Conservation (phyloP, 2,888 invertebrate genomes). For the Melikaiella ostensackeni region DNA sequence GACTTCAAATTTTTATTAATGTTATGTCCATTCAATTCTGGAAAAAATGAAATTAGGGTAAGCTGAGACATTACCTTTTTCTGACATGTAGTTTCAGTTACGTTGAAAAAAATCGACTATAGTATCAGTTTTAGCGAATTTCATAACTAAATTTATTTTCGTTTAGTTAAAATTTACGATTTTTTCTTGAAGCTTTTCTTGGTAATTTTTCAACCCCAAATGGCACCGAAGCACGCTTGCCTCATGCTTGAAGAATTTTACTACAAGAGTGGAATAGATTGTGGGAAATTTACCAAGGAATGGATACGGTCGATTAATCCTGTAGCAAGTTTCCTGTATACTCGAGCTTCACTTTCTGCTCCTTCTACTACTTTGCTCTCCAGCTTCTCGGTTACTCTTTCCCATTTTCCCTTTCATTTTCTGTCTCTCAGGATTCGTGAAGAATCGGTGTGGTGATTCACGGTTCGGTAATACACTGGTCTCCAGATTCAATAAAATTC, state of each 20-base stretch:
- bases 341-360: constrained; percentile 52
- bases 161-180: background rate
- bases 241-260: constrained; percentile 48
- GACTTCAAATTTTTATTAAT: too few species aligned
- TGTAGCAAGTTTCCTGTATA: constrained; percentile 52
- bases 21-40: too few species aligned
- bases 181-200: constrained; percentile 27
- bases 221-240: constrained; percentile 41
- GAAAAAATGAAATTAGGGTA: too few species aligned
- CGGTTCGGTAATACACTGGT: too few species aligned
- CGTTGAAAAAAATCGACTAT: too few species aligned
- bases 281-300: constrained; percentile 53
- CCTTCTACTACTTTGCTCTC: constrained; percentile 20
- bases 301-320: constrained; percentile 59
- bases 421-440: background rate
- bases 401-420: constrained; percentile 15
- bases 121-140: background rate
- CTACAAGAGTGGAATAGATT: constrained; percentile 46
- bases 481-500: background rate
- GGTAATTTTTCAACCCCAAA: constrained; percentile 41
- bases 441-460: too few species aligned
- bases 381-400: constrained; percentile 22
- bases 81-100: too few species aligned
- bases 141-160: background rate
- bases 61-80: too few species aligned